Evolutionary conservation across 1,140 invertebrate genomes (phyloP).

Genomic region (Condylostylus longicornis): DNA sequence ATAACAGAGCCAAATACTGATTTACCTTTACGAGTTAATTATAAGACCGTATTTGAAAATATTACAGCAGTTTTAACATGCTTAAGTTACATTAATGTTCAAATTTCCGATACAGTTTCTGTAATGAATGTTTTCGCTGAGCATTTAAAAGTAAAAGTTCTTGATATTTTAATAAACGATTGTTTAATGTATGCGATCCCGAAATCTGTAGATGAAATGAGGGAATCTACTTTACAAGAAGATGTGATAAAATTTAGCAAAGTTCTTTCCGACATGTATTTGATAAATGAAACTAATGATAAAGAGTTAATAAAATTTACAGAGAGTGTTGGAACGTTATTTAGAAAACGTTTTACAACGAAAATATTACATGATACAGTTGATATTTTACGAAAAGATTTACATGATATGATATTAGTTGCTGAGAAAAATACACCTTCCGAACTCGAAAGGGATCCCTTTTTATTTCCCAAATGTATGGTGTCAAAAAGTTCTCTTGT

Average conservation of each 20-base stretch:
- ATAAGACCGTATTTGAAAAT: conserved; percentile 44
- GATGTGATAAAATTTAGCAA: conserved; percentile 52
- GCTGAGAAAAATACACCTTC: conserved; percentile 33
- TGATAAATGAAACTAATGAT: conserved; percentile 29
- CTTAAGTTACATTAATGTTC: conserved; percentile 40
- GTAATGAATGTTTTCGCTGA: conserved; percentile 47
- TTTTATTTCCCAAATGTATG: conserved; percentile 42
- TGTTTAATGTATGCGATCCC: conserved; percentile 64
- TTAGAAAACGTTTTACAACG: conserved; percentile 62
- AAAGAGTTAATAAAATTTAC: conserved; percentile 48
- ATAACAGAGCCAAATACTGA: conserved; percentile 11
- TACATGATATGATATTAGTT: conserved; percentile 57
- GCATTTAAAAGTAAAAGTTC: conserved; percentile 44
- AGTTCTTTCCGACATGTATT: conserved; percentile 37
- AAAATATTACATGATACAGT: conserved; percentile 53
- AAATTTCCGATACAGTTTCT: conserved; percentile 34
- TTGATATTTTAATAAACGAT: conserved; percentile 50
- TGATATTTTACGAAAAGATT: conserved; percentile 62
- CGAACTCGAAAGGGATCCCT: conserved; percentile 16
- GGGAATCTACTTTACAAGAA: conserved; percentile 44
- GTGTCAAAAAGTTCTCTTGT: conserved; percentile 37
- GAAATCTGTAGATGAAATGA: conserved; percentile 49
- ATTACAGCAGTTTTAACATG: conserved; percentile 43
- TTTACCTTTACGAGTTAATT: conserved; percentile 23
- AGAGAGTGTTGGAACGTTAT: conserved; percentile 60